Conservation (phyloP, 2,113 vertebrate genomes). For the Ceyx cyanopectus region DNA sequence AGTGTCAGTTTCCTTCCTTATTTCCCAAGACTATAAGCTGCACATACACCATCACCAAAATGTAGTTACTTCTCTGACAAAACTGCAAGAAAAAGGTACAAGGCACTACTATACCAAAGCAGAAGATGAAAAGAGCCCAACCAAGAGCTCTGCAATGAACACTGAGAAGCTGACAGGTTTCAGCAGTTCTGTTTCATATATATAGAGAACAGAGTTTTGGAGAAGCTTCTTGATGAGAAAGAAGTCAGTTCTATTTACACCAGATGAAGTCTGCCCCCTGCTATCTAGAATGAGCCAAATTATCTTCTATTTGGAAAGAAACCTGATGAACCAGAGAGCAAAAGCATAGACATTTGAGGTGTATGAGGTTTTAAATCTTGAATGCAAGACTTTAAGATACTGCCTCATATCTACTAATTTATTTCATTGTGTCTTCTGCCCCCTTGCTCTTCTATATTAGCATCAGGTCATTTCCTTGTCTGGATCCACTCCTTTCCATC, state of each 20-base stretch:
- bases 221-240: not conserved
- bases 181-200: constrained; percentile 26
- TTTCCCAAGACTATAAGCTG: constrained; percentile 19
- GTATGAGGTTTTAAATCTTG: no score
- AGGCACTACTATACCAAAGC: not conserved
- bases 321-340: not conserved
- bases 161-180: not conserved
- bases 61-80: not conserved
- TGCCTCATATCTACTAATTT: no score
- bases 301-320: not conserved
- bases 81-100: not conserved
- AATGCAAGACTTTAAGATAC: no score
- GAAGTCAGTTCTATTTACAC: not conserved
- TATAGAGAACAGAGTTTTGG: constrained; percentile 1
- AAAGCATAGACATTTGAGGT: no score
- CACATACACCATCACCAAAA: not conserved
- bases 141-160: not conserved
- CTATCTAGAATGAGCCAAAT: not conserved
- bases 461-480: no score
- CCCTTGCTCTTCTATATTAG: no score
- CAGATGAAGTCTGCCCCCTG: not conserved
- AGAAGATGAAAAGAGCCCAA: constrained; percentile 18
- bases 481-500: no score
- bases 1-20: constrained; percentile 24
- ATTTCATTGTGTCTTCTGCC: no score